Evolutionary conservation across 2,797 vertebrate species (phyloP).

Genomic region (Eutrigla gurnardus): DNA sequence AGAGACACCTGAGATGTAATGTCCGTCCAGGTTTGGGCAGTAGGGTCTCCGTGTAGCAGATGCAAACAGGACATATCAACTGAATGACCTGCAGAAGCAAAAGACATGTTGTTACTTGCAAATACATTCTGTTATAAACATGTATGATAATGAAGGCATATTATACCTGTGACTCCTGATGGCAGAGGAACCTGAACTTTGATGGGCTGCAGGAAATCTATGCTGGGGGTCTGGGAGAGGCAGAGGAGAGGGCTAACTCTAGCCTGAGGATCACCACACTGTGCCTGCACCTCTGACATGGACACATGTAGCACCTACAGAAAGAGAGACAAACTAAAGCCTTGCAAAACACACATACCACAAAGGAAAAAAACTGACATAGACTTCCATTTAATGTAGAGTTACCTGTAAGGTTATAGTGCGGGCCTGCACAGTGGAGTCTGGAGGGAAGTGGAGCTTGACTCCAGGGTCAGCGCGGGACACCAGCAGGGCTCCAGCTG

Average conservation of each 20-base stretch:
- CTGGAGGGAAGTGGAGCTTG: conserved; percentile 91
- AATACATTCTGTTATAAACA: conserved; percentile 6
- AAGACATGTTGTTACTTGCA: conserved; percentile 22
- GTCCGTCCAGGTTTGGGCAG: conserved; percentile 91
- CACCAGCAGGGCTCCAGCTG: conserved; percentile 89
- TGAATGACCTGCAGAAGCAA: conserved; percentile 83
- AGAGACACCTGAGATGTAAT: conserved; percentile 91
- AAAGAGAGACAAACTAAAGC: conserved; percentile 1
- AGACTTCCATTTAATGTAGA: background rate
- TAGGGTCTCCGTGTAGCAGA: conserved; percentile 89
- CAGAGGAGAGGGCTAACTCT: conserved; percentile 89
- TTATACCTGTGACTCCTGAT: conserved; percentile 88
- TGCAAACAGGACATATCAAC: conserved; percentile 89
- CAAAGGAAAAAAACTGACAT: background rate
- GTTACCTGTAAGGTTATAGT: conserved; percentile 91
- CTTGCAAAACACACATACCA: background rate
- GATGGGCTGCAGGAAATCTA: conserved; percentile 90
- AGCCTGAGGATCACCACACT: conserved; percentile 81
- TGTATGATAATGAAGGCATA: background rate
- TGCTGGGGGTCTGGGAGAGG: conserved; percentile 88
- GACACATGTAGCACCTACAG: conserved; percentile 89
- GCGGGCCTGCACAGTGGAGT: conserved; percentile 86
- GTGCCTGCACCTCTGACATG: conserved; percentile 78
- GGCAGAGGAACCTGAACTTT: conserved; percentile 95
- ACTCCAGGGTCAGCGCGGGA: conserved; percentile 89